A percentile compares a stretch with the other conserved stretches of the same genome.
These are phyloP conservation scores for Conops quadrifasciatus DNA, from an alignment of 2,888 invertebrate species.

Conservation along the genomic window DNA sequence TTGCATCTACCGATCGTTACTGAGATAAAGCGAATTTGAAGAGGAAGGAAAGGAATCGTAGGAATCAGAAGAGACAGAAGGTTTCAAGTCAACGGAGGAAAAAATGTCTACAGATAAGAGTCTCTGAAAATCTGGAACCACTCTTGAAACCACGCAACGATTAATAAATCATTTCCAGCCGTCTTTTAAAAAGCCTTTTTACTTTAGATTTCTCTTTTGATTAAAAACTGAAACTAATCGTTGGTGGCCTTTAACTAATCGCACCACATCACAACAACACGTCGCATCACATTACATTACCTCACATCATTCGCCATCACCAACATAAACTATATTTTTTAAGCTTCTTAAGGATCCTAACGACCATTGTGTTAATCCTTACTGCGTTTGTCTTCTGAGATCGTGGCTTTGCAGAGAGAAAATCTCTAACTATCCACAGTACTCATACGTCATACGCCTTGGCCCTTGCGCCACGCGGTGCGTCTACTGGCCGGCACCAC, in stretches of 20 bases:
- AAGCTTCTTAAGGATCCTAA: conserved; percentile 5
- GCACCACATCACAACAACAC: background rate
- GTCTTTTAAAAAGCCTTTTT: background rate
- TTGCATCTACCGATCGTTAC: conserved; percentile 20
- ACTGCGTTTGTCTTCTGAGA: background rate
- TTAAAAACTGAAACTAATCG: conserved; percentile 7
- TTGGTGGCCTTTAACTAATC: conserved; percentile 15
- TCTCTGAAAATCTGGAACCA: background rate
- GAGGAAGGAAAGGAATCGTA: background rate
- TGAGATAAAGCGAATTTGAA: conserved; percentile 3
- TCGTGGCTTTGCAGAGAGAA: background rate
- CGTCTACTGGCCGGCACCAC: background rate
- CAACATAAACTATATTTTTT: background rate
- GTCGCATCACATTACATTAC: too few species aligned
- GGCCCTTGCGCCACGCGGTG: too few species aligned
- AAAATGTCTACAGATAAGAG: background rate
- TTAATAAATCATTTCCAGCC: too few species aligned
- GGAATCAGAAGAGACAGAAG: background rate
- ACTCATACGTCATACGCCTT: too few species aligned
- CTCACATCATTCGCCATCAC: too few species aligned
- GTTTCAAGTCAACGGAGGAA: background rate
- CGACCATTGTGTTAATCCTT: background rate
- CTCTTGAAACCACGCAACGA: background rate
- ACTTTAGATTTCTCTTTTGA: background rate
- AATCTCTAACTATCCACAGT: too few species aligned